A percentile compares a stretch with the other conserved stretches of the same genome.
These are phyloP conservation scores for Lithosia quadra DNA, from an alignment of 2,888 invertebrate species.

Conservation along the genomic window DNA sequence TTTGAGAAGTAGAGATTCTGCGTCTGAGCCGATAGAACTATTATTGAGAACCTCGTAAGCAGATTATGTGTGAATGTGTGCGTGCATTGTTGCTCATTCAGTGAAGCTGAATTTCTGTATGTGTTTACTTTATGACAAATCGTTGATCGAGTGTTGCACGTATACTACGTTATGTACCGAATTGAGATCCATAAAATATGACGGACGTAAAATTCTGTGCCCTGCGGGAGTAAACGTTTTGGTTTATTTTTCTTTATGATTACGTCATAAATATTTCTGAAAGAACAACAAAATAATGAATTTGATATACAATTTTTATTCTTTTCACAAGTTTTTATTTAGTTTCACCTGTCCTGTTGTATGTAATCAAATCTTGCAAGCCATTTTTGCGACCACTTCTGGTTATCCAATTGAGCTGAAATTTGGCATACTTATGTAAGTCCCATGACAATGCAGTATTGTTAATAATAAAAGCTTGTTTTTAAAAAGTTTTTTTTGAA, in stretches of 20 bases:
- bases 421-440: too few species aligned
- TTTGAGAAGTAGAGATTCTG: too few species aligned
- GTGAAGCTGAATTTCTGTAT: not conserved
- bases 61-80: too few species aligned
- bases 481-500: too few species aligned
- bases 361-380: too few species aligned
- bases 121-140: not conserved
- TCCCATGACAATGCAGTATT: too few species aligned
- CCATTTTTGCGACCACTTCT: too few species aligned
- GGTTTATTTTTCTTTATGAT: constrained; percentile 48
- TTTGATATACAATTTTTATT: constrained; percentile 33
- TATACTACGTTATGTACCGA: constrained; percentile 4
- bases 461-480: too few species aligned
- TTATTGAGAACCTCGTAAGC: not conserved
- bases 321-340: too few species aligned
- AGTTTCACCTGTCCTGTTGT: too few species aligned
- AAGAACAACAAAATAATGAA: constrained; percentile 41
- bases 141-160: not conserved
- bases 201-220: constrained; percentile 30
- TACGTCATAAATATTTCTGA: constrained; percentile 42
- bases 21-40: not conserved
- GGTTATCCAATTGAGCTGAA: too few species aligned
- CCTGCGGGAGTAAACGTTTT: constrained; percentile 34
- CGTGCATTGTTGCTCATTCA: not conserved
- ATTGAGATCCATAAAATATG: constrained; percentile 39